Evolutionary conservation across 2,888 invertebrate species (phyloP).

Genomic region (Xestia xanthographa): DNA sequence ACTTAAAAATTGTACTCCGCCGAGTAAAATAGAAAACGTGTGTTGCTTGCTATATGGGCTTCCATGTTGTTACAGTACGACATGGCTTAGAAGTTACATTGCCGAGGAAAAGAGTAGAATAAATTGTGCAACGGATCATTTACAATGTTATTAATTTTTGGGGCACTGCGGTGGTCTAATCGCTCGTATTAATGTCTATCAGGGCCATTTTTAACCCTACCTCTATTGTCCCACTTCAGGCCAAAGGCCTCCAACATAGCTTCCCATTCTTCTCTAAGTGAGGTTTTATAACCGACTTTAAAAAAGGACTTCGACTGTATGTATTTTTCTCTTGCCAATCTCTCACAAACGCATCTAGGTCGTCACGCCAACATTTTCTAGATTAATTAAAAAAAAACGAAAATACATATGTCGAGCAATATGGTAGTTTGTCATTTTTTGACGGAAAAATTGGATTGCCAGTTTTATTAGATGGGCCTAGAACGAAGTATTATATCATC

Average conservation of each 20-base stretch:
- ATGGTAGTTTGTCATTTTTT: no score
- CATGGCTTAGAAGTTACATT: constrained; percentile 20
- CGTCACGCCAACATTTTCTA: no score
- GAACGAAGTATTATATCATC: no score
- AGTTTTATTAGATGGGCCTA: background rate
- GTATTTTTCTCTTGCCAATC: no score
- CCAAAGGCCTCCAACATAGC: no score
- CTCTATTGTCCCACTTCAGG: no score
- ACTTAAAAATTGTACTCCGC: constrained; percentile 77
- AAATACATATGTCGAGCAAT: background rate
- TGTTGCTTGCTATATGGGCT: constrained; percentile 64
- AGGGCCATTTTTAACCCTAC: background rate
- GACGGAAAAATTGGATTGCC: background rate
- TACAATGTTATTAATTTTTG: background rate
- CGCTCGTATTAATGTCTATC: background rate
- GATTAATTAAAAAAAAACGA: background rate
- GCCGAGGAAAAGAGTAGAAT: background rate
- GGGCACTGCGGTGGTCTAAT: background rate
- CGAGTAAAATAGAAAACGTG: constrained; percentile 79
- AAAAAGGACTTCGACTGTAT: no score
- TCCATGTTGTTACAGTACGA: constrained; percentile 40
- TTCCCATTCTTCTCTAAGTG: no score
- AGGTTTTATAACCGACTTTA: no score
- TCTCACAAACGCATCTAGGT: no score
- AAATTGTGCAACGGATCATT: background rate